Conservation (phyloP, 2,888 invertebrate genomes). For the Tethea ocularis region DNA sequence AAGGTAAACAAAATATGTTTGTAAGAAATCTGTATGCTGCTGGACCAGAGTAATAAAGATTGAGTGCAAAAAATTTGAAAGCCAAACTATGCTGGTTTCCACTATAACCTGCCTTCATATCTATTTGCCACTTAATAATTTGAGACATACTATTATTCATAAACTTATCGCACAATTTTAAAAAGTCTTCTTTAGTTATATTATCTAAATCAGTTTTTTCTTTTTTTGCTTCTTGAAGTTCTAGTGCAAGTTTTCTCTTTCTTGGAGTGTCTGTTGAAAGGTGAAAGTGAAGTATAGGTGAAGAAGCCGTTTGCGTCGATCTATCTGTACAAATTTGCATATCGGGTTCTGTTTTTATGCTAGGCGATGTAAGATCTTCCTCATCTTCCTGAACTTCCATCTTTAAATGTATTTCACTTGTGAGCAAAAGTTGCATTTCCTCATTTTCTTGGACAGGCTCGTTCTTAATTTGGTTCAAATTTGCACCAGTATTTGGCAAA, state of each 20-base stretch:
- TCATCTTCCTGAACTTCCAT: too few relatives aligned
- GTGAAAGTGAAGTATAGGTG: too few relatives aligned
- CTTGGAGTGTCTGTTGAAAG: conserved; percentile 12
- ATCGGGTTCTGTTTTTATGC: conserved; percentile 15
- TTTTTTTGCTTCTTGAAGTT: conserved; percentile 15
- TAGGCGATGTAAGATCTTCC: conserved; percentile 17
- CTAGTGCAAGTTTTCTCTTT: conserved; percentile 15
- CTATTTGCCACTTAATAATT: conserved; percentile 26
- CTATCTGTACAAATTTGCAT: background rate
- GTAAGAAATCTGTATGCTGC: conserved; percentile 23
- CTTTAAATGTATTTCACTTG: conserved; percentile 13
- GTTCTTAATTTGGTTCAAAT: conserved; percentile 9
- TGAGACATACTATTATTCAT: conserved; percentile 20
- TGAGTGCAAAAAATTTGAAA: conserved; percentile 28
- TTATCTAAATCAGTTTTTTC: conserved; percentile 14
- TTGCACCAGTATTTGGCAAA: background rate
- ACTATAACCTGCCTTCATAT: conserved; percentile 15
- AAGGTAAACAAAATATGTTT: conserved; percentile 24
- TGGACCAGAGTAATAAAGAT: conserved; percentile 24
- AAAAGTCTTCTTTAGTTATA: conserved; percentile 20
- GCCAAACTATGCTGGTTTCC: conserved; percentile 20
- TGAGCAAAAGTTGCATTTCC: conserved; percentile 8
- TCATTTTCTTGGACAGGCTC: conserved; percentile 3
- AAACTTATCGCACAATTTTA: conserved; percentile 28
- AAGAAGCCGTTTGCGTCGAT: conserved; percentile 5